phyloP scores from a whole-genome alignment of 2,113 vertebrate species.

The Menura novaehollandiae region DNA sequence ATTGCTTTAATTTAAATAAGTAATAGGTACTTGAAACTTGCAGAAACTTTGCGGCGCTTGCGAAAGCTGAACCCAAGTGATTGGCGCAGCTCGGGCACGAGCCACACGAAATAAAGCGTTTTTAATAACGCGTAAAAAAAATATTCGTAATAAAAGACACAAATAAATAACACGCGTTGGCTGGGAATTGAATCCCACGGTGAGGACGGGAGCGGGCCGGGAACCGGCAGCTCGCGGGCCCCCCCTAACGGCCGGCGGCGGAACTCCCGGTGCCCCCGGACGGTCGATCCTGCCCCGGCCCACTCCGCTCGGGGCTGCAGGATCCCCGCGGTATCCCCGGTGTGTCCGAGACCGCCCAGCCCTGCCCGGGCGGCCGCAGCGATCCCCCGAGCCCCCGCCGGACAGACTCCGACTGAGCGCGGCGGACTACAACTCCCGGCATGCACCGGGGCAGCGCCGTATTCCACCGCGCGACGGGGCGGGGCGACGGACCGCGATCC shows the following conservation, averaged over 20 bases:
- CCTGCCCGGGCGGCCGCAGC: neutral
- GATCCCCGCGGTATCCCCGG: neutral
- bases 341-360: neutral
- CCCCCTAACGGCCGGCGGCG: neutral
- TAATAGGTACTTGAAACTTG: neutral
- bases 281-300: accelerated
- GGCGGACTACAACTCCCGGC: neutral
- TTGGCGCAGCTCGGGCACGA: neutral
- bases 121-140: accelerated
- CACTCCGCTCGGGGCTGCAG: neutral
- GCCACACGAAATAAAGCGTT: neutral
- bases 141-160: neutral
- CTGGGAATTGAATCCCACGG: accelerated
- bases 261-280: neutral
- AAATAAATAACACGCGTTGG: accelerated
- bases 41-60: neutral
- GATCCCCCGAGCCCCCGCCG: accelerated
- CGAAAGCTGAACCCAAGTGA: neutral
- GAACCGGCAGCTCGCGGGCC: neutral
- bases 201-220: neutral
- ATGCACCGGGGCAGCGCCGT: neutral
- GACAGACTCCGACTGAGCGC: neutral
- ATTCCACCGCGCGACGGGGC: neutral
- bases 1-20: neutral
- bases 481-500: neutral